A percentile compares a stretch with the other conserved stretches of the same genome.
These are phyloP conservation scores for Lamprologus sp. DNA, from an alignment of 2,113 vertebrate species.

Conservation along the genomic window DNA sequence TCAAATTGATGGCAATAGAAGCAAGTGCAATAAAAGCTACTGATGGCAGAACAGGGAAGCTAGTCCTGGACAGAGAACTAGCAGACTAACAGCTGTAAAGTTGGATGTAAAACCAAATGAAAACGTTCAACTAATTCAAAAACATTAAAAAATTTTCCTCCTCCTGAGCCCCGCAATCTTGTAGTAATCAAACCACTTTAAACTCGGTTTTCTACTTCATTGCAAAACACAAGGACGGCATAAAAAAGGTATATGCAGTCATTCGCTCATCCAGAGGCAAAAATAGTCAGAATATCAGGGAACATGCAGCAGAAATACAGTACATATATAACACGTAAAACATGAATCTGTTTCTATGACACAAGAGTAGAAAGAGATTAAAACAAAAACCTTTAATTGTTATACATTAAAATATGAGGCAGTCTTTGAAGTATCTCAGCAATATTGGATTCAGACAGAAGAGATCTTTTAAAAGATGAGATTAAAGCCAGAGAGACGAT, in stretches of 20 bases:
- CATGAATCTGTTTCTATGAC: not conserved
- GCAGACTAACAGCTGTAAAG: not conserved
- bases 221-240: not conserved
- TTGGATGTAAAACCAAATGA: not conserved
- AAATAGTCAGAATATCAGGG: fast-evolving
- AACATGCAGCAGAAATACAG: not conserved
- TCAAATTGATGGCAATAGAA: not conserved
- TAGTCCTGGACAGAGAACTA: not conserved
- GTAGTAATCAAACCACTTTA: not conserved
- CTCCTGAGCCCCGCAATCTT: not conserved
- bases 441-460: not conserved
- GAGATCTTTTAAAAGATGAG: not conserved
- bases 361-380: not conserved
- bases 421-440: not conserved
- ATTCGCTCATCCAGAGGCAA: not conserved
- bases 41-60: not conserved
- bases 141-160: not conserved
- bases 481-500: not conserved
- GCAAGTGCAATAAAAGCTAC: not conserved
- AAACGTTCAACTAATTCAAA: not conserved
- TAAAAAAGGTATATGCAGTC: not conserved
- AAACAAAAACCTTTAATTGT: not conserved
- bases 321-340: not conserved
- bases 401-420: not conserved
- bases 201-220: not conserved